Conservation (phyloP, 2,797 vertebrate genomes). For the Hafferia zeledoni region DNA sequence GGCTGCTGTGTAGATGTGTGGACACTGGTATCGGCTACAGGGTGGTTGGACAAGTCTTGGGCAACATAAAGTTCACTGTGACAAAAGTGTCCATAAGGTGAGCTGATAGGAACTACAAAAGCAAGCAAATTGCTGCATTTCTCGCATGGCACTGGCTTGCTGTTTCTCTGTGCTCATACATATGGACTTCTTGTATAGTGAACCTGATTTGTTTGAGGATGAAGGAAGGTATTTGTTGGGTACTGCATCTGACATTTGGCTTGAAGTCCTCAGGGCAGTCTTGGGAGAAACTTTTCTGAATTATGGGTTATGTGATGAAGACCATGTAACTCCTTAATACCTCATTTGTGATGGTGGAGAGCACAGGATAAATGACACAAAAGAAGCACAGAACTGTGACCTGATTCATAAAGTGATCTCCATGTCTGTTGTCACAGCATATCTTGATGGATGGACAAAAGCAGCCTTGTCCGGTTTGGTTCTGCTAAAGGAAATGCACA, state of each 20-base stretch:
- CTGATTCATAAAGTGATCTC: slow-evolving; percentile 17
- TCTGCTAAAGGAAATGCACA: slow-evolving; percentile 7
- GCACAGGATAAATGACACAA: slow-evolving; percentile 18
- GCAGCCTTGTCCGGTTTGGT: not conserved
- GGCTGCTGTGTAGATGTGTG: not conserved
- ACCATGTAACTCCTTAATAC: slow-evolving; percentile 19
- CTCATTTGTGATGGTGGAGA: slow-evolving; percentile 32
- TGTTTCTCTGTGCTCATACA: not conserved
- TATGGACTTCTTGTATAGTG: not conserved
- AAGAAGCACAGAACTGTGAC: slow-evolving; percentile 33
- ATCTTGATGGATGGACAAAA: slow-evolving; percentile 44
- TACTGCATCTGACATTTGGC: not conserved
- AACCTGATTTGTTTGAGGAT: not conserved
- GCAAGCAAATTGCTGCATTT: not conserved
- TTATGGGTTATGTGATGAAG: slow-evolving; percentile 21
- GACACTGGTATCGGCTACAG: fast-evolving
- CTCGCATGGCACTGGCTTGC: fast-evolving
- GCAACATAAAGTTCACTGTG: not conserved
- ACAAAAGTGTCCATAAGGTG: not conserved
- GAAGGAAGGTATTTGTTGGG: slow-evolving; percentile 10
- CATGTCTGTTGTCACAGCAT: not conserved
- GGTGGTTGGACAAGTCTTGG: fast-evolving
- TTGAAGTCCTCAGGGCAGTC: not conserved
- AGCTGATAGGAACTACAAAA: not conserved
- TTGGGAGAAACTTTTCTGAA: not conserved